These are phyloP conservation scores for Mormyrus proboscirostris DNA, from an alignment of 2,797 vertebrate genomes.

Conservation along the genomic window DNA sequence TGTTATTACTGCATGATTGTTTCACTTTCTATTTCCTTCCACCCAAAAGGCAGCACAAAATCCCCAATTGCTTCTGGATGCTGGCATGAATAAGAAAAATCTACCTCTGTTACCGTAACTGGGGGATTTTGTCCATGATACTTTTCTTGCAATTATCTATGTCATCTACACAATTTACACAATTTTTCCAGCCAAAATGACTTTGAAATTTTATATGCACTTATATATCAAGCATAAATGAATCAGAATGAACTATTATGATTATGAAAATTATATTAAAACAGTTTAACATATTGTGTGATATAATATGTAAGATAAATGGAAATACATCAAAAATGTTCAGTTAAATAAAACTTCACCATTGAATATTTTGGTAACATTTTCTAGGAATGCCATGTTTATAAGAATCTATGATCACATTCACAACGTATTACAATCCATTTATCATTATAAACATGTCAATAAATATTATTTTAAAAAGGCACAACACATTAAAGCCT, in stretches of 20 bases:
- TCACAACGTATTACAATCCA: not conserved
- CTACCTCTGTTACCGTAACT: not conserved
- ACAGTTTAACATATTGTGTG: not conserved
- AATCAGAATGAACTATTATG: not conserved
- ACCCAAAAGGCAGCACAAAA: not conserved
- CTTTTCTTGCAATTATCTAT: not conserved
- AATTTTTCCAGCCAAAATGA: not conserved
- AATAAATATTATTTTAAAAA: not conserved
- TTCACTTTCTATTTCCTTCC: not conserved
- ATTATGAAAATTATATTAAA: not conserved
- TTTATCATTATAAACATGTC: not conserved
- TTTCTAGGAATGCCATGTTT: not conserved
- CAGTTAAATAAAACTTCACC: not conserved
- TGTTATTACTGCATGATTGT: not conserved
- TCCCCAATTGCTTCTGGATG: not conserved
- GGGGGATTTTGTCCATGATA: not conserved
- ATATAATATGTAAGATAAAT: not conserved
- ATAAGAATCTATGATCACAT: not conserved
- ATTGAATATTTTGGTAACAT: not conserved
- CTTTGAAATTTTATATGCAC: not conserved
- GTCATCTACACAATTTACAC: not conserved
- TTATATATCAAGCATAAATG: not conserved
- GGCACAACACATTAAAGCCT: not conserved
- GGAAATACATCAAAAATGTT: not conserved
- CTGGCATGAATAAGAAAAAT: not conserved